Evolutionary conservation across 2,797 vertebrate species (phyloP), one percentile per base, ranked within the genome.

Genomic region (Acanthurus leucopareius): DNA sequence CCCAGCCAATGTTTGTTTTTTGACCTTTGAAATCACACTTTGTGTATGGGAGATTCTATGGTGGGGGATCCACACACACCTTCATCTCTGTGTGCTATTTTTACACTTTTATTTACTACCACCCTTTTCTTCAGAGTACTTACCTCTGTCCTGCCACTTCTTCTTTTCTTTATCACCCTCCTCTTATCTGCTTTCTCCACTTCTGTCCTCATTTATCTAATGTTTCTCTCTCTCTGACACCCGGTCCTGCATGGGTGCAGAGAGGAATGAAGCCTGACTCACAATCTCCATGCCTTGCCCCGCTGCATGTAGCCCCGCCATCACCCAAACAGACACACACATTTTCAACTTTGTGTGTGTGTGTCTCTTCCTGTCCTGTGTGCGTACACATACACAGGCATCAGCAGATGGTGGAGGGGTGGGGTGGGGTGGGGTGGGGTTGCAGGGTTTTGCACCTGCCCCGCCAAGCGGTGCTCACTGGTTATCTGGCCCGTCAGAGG

Each of bases 371-470:
- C 42, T 86, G 53, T 57, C 56, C 70, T 40, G 73, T 84, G 76
- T 74, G 73, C 40, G 28, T 75, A 76, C 73, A 82, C 70, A 76
- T 66, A 76, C 58, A 49, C 69, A 87, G 74, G 57, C 73, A 69
- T 89, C 73, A 90, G 88, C 89, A 89, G 90, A 93, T 93, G 91
- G 92, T 75, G 70, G 69, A 66, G 81, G 73, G 67, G 35, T 59
- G 14, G 94, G 94, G 35, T 59, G 14, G 94, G 94, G 94, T 95
- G 94, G 93, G 96, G 94, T 93, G 94, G 8, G 10, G 40, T 40
- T 94, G 93, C 91, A 90, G 89, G 93, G 94, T 95, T 95, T 86
- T 95, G 95, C 95, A 96, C 96, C 97, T 97, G 96, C 95, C 92
- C 82, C 91, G 88, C 92, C 90, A 93, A 95, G 95, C 94, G 92